These are phyloP conservation scores for Euglossa dilemma DNA, from an alignment of 1,140 invertebrate genomes.

Conservation along the genomic window DNA sequence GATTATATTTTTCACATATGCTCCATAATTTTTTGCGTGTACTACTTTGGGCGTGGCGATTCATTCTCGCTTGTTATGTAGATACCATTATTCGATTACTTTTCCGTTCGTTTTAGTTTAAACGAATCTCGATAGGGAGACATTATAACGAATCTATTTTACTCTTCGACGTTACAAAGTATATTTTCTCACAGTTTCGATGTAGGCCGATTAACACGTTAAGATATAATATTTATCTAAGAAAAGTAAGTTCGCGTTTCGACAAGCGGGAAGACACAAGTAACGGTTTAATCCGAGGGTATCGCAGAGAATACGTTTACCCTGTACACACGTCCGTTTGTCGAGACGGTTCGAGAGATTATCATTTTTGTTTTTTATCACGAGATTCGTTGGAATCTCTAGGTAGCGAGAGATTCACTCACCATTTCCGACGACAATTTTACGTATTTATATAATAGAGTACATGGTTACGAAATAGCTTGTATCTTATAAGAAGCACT, in stretches of 20 bases:
- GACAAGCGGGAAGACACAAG: background rate
- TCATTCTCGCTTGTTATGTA: background rate
- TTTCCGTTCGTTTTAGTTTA: background rate
- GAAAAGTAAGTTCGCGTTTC: background rate
- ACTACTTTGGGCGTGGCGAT: background rate
- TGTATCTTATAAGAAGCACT: background rate
- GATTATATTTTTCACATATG: background rate
- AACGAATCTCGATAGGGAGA: background rate
- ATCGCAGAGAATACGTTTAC: conserved; percentile 24
- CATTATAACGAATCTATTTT: background rate
- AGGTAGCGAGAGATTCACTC: background rate
- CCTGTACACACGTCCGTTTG: background rate
- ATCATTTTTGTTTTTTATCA: background rate
- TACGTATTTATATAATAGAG: conserved; percentile 24
- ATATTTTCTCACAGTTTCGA: background rate
- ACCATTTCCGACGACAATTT: background rate
- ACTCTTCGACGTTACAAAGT: conserved; percentile 15
- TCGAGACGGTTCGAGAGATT: conserved; percentile 9
- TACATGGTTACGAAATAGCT: conserved; percentile 8
- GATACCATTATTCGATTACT: background rate
- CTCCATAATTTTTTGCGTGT: background rate
- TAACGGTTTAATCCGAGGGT: background rate
- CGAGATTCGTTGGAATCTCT: background rate
- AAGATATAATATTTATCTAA: background rate
- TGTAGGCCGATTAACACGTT: background rate